Evolutionary conservation across 2,888 invertebrate genomes (phyloP).

Genomic region (Oligia latruncula): DNA sequence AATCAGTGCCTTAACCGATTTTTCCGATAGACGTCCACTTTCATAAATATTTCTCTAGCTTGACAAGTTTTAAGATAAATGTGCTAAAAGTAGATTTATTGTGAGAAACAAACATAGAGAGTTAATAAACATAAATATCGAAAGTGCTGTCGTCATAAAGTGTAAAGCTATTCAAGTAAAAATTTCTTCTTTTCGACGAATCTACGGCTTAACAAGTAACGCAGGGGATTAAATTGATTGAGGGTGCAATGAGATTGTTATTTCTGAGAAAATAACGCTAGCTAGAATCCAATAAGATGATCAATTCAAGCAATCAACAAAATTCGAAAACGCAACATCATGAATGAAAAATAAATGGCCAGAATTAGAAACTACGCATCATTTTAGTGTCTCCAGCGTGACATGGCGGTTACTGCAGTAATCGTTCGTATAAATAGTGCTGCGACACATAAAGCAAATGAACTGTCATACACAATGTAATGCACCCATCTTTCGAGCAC

Average conservation of each 20-base stretch:
- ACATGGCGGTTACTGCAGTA: slow-evolving; percentile 29
- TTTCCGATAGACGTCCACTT: slow-evolving; percentile 57
- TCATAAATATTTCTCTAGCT: slow-evolving; percentile 59
- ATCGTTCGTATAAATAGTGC: slow-evolving; percentile 34
- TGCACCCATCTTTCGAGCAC: slow-evolving; percentile 63
- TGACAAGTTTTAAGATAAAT: slow-evolving; percentile 42
- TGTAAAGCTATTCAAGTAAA: slow-evolving; percentile 4
- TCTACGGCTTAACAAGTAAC: background rate
- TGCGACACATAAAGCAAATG: slow-evolving; percentile 53
- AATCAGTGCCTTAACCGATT: slow-evolving; percentile 63
- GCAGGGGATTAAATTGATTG: background rate
- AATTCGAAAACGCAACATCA: slow-evolving; percentile 50
- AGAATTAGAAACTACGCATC: slow-evolving; percentile 53
- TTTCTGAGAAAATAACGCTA: background rate
- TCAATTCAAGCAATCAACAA: slow-evolving; percentile 38
- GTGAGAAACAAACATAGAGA: slow-evolving; percentile 3
- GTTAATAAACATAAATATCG: slow-evolving; percentile 35
- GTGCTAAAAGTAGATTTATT: slow-evolving; percentile 25
- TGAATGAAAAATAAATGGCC: slow-evolving; percentile 44
- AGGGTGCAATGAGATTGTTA: slow-evolving; percentile 3
- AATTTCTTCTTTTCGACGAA: background rate
- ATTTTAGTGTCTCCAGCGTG: slow-evolving; percentile 26
- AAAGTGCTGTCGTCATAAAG: slow-evolving; percentile 23
- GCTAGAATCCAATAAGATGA: slow-evolving; percentile 23
- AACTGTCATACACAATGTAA: slow-evolving; percentile 47